Evolutionary conservation across 2,113 vertebrate species (phyloP).

Genomic region (Sialia sialis): DNA sequence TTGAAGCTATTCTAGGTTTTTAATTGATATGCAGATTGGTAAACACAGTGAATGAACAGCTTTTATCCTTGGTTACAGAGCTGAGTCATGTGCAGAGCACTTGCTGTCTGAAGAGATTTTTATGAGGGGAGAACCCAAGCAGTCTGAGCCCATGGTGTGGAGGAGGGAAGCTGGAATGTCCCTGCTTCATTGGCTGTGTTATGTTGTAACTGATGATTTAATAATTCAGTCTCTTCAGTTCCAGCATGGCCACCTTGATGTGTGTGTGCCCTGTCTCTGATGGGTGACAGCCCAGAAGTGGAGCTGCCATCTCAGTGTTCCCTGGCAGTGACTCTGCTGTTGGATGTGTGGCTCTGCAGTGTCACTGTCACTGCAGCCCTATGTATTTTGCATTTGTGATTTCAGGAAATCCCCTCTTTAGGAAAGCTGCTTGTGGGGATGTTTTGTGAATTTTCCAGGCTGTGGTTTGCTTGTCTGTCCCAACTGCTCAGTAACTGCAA

Average conservation of each 20-base stretch:
- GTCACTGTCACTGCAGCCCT: background rate
- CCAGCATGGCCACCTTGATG: background rate
- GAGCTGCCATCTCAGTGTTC: accelerated
- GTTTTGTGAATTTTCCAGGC: background rate
- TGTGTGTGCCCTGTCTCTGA: background rate
- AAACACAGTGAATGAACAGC: background rate
- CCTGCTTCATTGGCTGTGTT: background rate
- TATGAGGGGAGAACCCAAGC: background rate
- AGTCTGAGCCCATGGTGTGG: background rate
- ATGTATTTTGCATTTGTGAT: background rate
- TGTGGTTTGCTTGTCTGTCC: background rate
- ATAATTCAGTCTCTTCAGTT: background rate
- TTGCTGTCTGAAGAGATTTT: background rate
- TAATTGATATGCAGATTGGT: background rate
- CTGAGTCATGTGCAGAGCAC: background rate
- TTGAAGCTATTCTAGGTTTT: background rate
- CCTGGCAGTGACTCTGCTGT: background rate
- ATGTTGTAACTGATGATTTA: background rate
- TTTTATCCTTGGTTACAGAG: background rate
- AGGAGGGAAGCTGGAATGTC: background rate
- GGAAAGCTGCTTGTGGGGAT: background rate
- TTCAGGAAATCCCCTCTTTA: slow-evolving; percentile 34
- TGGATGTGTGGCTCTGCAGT: background rate
- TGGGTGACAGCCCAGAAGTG: accelerated
- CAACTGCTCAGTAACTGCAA: background rate